phyloP scores from a whole-genome alignment of 2,888 invertebrate species.

The Lasioglossum pauxillum region DNA sequence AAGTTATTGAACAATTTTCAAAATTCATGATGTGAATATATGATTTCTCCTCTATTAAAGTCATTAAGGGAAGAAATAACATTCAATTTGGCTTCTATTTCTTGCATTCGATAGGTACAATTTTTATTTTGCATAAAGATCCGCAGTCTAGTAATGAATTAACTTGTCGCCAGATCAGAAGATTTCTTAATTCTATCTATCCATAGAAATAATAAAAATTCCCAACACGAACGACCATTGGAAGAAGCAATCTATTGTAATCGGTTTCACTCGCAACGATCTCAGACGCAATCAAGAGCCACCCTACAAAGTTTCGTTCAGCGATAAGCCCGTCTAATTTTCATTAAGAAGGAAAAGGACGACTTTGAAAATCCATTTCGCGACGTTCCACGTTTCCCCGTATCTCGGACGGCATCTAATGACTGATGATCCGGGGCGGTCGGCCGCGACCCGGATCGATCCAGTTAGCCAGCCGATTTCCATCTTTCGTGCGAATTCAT shows the following conservation, averaged over 20 bases:
- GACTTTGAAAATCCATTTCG: constrained; percentile 48
- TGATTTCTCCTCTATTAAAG: no score
- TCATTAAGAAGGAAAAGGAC: constrained; percentile 41
- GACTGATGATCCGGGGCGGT: constrained; percentile 60
- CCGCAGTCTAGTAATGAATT: no score
- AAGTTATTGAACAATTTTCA: no score
- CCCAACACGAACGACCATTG: background rate
- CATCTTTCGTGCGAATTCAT: constrained; percentile 82
- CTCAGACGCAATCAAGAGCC: background rate
- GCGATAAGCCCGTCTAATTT: constrained; percentile 28
- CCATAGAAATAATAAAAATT: background rate
- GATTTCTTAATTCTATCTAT: background rate
- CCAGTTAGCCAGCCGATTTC: constrained; percentile 65
- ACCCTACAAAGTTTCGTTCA: background rate
- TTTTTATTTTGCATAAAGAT: no score
- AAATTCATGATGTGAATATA: no score
- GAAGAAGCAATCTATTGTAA: background rate
- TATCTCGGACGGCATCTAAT: constrained; percentile 37
- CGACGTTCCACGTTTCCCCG: background rate
- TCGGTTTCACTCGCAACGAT: background rate
- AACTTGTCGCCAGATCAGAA: background rate
- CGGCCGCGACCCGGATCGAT: constrained; percentile 56
- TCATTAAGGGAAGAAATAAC: no score
- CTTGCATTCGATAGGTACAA: no score
- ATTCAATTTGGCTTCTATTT: no score